Evolutionary conservation across 2,888 invertebrate species (phyloP), one percentile per base, ranked within the genome.

Genomic region (Carabus problematicus): DNA sequence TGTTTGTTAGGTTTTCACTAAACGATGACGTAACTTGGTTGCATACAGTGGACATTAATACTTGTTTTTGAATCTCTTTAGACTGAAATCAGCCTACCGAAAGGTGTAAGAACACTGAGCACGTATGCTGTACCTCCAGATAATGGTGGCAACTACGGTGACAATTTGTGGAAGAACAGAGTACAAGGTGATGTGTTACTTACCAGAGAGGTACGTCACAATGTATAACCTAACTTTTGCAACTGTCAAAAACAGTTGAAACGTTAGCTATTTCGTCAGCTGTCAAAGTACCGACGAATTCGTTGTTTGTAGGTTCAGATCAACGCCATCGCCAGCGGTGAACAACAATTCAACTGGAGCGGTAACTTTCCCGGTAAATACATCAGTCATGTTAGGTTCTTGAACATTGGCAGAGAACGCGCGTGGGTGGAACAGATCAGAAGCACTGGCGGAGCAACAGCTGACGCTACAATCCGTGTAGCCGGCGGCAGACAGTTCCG

Each of bases 81-180:
- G 14, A 3, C 18, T 18, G 55, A 55, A 55, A n/a, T 39, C 11
- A 55, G 55, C 19, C 39, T 3, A 7, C 55, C 55, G 9, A 29
- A 18, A 9, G 7, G 19, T 19, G 55, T 55, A 2, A 18, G 8
- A 18, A 55, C 11, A 8, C 7, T n/a, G 16, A 29, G 55, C 8
- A 18, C 40, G 14, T 66, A 47, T 43, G 40, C 55, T 39, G 19
- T 66, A 39, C 66, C 66, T 29, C 58, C 66, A 58, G 66, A 66
- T 8, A 18, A 18, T n/a, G 66, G 66, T 41, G 66, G 66, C n/a
- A 66, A 66, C 66, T 66, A 40, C 29, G 66, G 66, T 11, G 66
- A 66, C 58, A 66, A 66, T 18, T 8, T 66, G 2, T 66, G 66
- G 66, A 43, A 45, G 16, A 47, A 3, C 58, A 43, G 66, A 19